These are phyloP conservation scores for Cariama cristata DNA, from an alignment of 2,113 vertebrate species.

Conservation along the genomic window DNA sequence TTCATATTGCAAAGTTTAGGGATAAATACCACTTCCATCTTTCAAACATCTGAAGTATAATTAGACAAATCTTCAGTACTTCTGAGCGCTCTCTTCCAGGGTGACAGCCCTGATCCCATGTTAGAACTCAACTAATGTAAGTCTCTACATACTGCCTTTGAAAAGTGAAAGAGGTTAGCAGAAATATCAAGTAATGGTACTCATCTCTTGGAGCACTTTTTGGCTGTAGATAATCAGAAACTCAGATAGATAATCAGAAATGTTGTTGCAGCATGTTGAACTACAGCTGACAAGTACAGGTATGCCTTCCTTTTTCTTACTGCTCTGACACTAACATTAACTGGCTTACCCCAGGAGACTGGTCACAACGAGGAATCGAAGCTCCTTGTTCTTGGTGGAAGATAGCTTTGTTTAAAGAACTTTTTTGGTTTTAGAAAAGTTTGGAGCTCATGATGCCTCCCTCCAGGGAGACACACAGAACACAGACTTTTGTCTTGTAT, in stretches of 20 bases:
- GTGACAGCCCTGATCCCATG: not conserved
- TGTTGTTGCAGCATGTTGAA: not conserved
- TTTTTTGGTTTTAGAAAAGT: not conserved
- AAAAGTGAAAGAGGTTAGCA: slow-evolving; percentile 15
- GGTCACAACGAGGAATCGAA: not conserved
- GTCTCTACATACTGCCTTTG: not conserved
- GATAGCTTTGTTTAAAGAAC: not conserved
- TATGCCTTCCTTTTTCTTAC: not conserved
- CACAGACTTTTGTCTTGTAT: not conserved
- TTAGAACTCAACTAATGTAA: not conserved
- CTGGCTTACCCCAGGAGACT: not conserved
- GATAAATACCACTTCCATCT: slow-evolving; percentile 62
- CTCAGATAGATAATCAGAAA: not conserved
- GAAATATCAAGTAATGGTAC: slow-evolving; percentile 21
- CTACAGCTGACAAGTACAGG: not conserved
- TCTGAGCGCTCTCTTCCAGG: not conserved
- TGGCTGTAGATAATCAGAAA: not conserved
- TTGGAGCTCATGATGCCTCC: not conserved
- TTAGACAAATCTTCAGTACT: slow-evolving; percentile 64
- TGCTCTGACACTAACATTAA: not conserved
- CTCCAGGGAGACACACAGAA: not conserved
- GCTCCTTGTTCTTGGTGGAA: not conserved
- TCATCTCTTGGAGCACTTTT: slow-evolving; percentile 24
- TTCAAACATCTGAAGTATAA: slow-evolving; percentile 65
- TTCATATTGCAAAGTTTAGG: slow-evolving; percentile 50